Percentiles rank a stretch among this genome's conserved stretches.
Conservation (phyloP, 2,888 invertebrate genomes). For the Bugulina stolonifera region DNA sequence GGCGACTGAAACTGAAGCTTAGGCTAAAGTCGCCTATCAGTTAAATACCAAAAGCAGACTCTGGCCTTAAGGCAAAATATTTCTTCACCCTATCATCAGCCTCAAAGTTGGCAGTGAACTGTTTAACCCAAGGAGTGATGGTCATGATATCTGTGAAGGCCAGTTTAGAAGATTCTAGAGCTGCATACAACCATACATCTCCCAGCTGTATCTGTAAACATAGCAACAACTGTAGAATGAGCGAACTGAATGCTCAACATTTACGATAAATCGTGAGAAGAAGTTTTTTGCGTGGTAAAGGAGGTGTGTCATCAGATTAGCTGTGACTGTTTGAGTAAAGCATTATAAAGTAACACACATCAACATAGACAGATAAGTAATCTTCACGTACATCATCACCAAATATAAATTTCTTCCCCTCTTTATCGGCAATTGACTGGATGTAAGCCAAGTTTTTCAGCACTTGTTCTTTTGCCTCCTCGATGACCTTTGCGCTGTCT, state of each 20-base stretch:
- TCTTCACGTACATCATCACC: neutral
- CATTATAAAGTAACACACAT: neutral
- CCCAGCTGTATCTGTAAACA: conserved; percentile 20
- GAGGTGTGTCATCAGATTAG: too few species aligned
- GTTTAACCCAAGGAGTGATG: conserved; percentile 18
- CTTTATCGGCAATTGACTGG: conserved; percentile 12
- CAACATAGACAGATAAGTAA: neutral
- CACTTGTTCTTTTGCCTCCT: neutral
- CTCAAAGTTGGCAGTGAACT: neutral
- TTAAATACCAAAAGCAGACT: neutral
- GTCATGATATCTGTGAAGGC: neutral
- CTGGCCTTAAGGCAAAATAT: neutral
- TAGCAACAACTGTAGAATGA: too few species aligned
- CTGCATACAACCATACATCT: conserved; percentile 3
- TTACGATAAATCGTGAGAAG: too few species aligned
- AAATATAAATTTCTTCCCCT: conserved; percentile 19
- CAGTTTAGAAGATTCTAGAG: neutral
- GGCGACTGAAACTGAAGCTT: too few species aligned
- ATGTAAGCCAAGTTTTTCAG: neutral
- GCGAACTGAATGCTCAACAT: too few species aligned
- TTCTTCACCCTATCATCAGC: conserved; percentile 8
- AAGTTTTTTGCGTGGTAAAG: too few species aligned
- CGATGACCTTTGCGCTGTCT: neutral
- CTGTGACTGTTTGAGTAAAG: too few species aligned
- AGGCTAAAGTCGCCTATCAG: too few species aligned